These are phyloP conservation scores for Paracanthobrama guichenoti DNA, from an alignment of 2,113 vertebrate species.

Conservation along the genomic window DNA sequence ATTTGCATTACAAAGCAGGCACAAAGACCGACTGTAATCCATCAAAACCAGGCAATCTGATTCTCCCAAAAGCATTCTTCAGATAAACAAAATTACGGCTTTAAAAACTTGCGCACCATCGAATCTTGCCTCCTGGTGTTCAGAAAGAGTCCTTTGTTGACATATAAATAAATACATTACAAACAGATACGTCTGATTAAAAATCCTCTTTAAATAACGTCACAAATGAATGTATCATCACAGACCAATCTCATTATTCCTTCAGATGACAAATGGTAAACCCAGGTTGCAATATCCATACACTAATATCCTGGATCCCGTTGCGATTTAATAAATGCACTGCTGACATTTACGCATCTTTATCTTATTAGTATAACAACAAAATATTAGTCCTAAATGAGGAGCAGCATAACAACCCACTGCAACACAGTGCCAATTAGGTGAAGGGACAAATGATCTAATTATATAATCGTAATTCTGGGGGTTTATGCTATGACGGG, in stretches of 20 bases:
- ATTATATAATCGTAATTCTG: conserved; percentile 28
- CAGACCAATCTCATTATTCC: conserved; percentile 23
- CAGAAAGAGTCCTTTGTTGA: background rate
- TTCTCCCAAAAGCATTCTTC: conserved; percentile 45
- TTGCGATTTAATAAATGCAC: conserved; percentile 4
- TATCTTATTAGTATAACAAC: conserved; percentile 31
- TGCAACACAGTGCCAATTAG: conserved; percentile 23
- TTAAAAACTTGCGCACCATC: background rate
- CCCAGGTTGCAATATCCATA: background rate
- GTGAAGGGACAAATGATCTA: conserved; percentile 23
- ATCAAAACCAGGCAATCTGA: conserved; percentile 55
- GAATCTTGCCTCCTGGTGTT: background rate
- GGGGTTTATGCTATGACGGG: background rate
- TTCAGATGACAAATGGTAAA: conserved; percentile 6
- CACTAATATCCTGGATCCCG: conserved; percentile 9
- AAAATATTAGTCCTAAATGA: conserved; percentile 30
- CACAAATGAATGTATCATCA: background rate
- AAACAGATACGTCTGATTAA: conserved; percentile 20
- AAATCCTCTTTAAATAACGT: background rate
- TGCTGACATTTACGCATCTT: conserved; percentile 31
- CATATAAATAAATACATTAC: conserved; percentile 15
- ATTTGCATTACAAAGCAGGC: conserved; percentile 56
- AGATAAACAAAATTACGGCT: conserved; percentile 25
- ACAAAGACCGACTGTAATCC: conserved; percentile 44
- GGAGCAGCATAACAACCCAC: background rate